These are phyloP conservation scores for Dorcus hopei DNA, from an alignment of 2,888 invertebrate genomes.

Conservation along the genomic window DNA sequence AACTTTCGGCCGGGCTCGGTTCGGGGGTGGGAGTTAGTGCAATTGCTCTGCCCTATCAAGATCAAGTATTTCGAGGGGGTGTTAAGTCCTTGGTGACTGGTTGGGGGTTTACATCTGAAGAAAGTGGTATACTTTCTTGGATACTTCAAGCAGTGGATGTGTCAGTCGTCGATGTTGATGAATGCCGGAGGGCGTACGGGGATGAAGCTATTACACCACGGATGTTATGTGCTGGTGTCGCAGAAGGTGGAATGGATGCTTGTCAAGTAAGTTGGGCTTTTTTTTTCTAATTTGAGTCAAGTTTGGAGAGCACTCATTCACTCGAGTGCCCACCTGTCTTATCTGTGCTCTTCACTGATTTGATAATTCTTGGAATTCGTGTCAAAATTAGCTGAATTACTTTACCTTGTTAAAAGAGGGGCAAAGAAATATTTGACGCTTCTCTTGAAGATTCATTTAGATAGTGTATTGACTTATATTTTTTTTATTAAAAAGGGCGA, in stretches of 20 bases:
- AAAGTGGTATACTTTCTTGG: conserved; percentile 13
- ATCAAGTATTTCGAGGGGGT: not conserved
- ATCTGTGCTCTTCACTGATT: too few species aligned
- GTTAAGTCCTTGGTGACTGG: not conserved
- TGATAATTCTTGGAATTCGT: too few species aligned
- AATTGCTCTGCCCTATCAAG: not conserved
- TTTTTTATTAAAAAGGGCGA: conserved; percentile 22
- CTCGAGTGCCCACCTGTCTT: too few species aligned
- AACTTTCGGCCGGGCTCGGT: not conserved
- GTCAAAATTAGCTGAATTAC: too few species aligned
- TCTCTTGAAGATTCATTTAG: too few species aligned
- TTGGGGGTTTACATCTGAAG: conserved; percentile 5
- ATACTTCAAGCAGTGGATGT: conserved; percentile 35
- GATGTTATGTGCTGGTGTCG: conserved; percentile 63
- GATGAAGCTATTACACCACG: conserved; percentile 30
- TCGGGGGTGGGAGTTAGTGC: not conserved
- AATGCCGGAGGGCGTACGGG: conserved; percentile 24
- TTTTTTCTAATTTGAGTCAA: not conserved
- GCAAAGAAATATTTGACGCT: too few species aligned
- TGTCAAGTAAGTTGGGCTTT: conserved; percentile 49
- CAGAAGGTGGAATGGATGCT: conserved; percentile 61
- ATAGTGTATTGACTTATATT: too few species aligned
- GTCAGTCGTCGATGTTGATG: conserved; percentile 26
- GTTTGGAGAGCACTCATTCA: not conserved
- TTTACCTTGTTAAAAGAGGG: too few species aligned